Evolutionary conservation across 2,888 invertebrate species (phyloP).

Genomic region (Pasiphila rectangulata): DNA sequence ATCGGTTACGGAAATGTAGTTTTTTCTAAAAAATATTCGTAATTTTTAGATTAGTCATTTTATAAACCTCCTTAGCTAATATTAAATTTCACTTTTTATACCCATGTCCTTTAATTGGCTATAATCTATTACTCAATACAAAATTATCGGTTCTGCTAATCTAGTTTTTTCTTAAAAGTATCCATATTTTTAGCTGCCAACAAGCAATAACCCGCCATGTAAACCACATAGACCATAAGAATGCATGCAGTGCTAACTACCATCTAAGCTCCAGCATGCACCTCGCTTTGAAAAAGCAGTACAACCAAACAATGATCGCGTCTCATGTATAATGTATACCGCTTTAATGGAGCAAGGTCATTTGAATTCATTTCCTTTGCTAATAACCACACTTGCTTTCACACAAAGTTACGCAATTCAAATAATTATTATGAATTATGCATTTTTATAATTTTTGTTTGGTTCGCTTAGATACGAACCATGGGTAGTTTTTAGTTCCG

Average conservation of each 20-base stretch:
- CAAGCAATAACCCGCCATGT: too few species aligned
- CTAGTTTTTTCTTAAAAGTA: too few species aligned
- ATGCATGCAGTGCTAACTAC: slow-evolving; percentile 20
- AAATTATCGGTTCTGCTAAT: too few species aligned
- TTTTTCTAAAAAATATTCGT: too few species aligned
- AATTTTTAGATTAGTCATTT: too few species aligned
- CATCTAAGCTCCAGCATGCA: slow-evolving; percentile 37
- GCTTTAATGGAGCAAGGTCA: slow-evolving; percentile 77
- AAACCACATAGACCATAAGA: background rate
- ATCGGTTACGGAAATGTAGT: too few species aligned
- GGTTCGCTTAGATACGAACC: slow-evolving; percentile 43
- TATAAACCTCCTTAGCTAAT: too few species aligned
- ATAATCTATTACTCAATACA: too few species aligned
- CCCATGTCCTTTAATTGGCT: too few species aligned
- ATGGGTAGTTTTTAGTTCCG: slow-evolving; percentile 39
- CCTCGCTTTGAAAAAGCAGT: slow-evolving; percentile 53
- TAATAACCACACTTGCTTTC: slow-evolving; percentile 45
- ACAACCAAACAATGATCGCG: slow-evolving; percentile 65
- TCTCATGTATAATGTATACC: slow-evolving; percentile 71
- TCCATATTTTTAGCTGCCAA: too few species aligned
- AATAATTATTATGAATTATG: slow-evolving; percentile 35
- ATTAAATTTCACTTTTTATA: too few species aligned
- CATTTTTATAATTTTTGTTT: slow-evolving; percentile 29
- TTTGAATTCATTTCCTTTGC: slow-evolving; percentile 67
- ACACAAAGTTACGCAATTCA: slow-evolving; percentile 43